Conservation (phyloP, 2,797 vertebrate genomes). For the Sebastes vulpes region DNA sequence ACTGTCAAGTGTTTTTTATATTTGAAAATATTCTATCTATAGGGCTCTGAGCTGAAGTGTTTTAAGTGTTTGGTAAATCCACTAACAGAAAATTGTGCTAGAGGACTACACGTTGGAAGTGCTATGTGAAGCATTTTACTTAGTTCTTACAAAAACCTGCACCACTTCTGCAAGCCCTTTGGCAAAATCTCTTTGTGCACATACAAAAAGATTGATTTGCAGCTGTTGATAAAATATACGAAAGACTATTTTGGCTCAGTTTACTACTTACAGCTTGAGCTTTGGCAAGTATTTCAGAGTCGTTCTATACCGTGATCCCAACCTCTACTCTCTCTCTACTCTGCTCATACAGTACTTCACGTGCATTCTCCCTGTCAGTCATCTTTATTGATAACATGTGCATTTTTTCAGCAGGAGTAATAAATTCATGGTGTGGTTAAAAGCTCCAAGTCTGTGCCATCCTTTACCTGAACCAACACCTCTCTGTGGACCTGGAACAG, state of each 20-base stretch:
- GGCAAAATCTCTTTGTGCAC: neutral
- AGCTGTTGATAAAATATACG: neutral
- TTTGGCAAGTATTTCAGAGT: neutral
- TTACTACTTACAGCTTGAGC: neutral
- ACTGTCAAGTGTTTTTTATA: neutral
- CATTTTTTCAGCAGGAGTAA: slow-evolving; percentile 1
- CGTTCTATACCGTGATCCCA: neutral
- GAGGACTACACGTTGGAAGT: neutral
- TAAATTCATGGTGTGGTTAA: neutral
- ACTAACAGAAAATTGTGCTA: neutral
- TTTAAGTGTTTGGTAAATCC: neutral
- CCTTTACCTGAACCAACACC: neutral
- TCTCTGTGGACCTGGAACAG: neutral
- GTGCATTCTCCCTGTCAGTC: slow-evolving; percentile 9
- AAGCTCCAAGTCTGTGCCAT: neutral
- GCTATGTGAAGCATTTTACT: neutral
- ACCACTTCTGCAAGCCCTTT: neutral
- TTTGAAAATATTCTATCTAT: neutral
- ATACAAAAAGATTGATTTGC: neutral
- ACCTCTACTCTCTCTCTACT: neutral
- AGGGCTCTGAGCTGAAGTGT: neutral
- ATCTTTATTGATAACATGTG: slow-evolving; percentile 17
- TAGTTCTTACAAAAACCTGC: neutral
- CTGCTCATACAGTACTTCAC: neutral
- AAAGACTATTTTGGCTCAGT: neutral